Evolutionary conservation across 2,797 vertebrate genomes (phyloP).

Genomic region (Sebastes oblongus): DNA sequence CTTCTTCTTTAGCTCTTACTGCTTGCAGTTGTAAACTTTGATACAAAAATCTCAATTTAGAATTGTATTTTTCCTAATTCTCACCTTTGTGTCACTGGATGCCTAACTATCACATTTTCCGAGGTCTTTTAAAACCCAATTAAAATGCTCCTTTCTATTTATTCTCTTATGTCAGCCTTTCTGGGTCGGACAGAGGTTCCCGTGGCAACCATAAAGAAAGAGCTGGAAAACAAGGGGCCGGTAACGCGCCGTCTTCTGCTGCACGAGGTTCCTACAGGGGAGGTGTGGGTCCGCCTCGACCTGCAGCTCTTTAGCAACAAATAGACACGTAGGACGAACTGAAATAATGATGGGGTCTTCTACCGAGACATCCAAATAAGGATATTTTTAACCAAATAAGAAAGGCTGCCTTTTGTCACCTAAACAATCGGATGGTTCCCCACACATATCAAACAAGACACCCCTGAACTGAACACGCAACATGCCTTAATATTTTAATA

Average conservation of each 20-base stretch:
- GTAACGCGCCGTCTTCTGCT: slow-evolving; percentile 90
- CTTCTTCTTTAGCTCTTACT: not conserved
- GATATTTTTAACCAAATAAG: slow-evolving; percentile 27
- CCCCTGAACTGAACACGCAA: not conserved
- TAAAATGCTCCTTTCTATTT: not conserved
- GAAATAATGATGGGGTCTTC: not conserved
- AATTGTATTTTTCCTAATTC: not conserved
- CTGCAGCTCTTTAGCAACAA: slow-evolving; percentile 87
- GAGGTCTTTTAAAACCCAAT: not conserved
- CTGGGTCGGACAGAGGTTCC: slow-evolving; percentile 96
- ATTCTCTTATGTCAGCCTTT: slow-evolving; percentile 83
- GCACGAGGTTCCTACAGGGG: slow-evolving; percentile 94
- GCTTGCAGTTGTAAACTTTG: not conserved
- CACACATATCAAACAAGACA: not conserved
- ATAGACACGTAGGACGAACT: slow-evolving; percentile 29
- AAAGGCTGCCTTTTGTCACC: slow-evolving; percentile 23
- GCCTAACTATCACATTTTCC: not conserved
- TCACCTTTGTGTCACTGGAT: not conserved
- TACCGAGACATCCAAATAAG: not conserved
- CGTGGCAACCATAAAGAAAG: slow-evolving; percentile 95
- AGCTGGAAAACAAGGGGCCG: slow-evolving; percentile 93
- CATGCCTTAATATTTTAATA: slow-evolving; percentile 44
- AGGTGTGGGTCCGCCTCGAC: slow-evolving; percentile 95
- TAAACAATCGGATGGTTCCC: slow-evolving; percentile 3
- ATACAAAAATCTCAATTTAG: not conserved